These are phyloP conservation scores for Folsomia candida DNA, from an alignment of 2,888 invertebrate genomes.

Conservation along the genomic window DNA sequence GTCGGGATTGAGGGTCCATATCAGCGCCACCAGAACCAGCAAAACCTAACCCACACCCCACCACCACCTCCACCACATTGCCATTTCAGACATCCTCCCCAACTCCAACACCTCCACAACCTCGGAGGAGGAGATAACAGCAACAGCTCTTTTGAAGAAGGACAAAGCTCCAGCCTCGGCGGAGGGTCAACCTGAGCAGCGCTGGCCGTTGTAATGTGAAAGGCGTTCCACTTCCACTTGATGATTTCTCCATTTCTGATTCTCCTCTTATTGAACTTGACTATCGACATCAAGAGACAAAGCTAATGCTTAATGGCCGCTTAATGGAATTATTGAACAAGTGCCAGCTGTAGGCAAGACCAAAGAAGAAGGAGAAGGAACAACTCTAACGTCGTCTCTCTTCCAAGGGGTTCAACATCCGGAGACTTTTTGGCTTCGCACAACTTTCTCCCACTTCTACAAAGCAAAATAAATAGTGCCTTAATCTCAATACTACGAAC, in stretches of 20 bases:
- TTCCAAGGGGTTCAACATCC: background rate
- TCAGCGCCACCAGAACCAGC: background rate
- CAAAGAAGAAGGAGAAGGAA: background rate
- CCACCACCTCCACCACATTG: background rate
- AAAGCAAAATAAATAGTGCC: background rate
- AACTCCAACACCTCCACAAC: background rate
- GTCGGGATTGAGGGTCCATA: constrained; percentile 4
- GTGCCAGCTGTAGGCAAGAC: constrained; percentile 27
- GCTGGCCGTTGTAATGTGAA: background rate
- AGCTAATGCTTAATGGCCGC: constrained; percentile 30
- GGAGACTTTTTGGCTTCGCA: background rate
- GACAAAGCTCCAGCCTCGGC: constrained; percentile 8
- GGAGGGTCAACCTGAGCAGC: background rate
- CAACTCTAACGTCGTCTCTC: background rate
- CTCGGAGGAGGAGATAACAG: constrained; percentile 8
- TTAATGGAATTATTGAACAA: constrained; percentile 43
- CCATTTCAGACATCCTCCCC: background rate
- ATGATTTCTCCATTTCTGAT: constrained; percentile 9
- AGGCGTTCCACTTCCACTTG: background rate
- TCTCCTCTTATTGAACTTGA: background rate
- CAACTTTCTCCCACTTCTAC: background rate
- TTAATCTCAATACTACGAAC: background rate
- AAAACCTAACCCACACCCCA: background rate
- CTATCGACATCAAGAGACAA: background rate
- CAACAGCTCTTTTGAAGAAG: constrained; percentile 8